phyloP scores from a whole-genome alignment of 2,888 invertebrate genomes.

The Cosmorhoe ocellata region DNA sequence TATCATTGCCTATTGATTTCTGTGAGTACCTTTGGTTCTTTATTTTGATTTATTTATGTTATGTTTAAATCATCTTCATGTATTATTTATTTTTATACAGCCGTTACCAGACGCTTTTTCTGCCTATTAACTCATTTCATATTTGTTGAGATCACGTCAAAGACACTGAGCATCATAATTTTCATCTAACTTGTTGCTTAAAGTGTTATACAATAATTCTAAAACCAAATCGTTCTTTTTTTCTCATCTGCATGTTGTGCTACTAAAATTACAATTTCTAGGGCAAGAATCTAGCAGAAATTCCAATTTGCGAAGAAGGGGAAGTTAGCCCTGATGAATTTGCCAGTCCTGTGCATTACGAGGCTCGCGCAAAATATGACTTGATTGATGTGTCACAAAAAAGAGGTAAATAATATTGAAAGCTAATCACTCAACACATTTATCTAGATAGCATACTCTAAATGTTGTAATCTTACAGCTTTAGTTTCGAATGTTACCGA shows the following conservation, averaged over 20 bases:
- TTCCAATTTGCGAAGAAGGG: slow-evolving; percentile 85
- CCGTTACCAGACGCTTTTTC: slow-evolving; percentile 16
- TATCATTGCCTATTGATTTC: slow-evolving; percentile 67
- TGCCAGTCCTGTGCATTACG: slow-evolving; percentile 76
- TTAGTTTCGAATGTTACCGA: slow-evolving; percentile 88
- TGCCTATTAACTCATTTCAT: neutral
- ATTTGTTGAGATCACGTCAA: slow-evolving; percentile 1
- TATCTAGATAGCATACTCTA: no score
- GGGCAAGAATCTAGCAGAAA: slow-evolving; percentile 83
- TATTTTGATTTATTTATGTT: slow-evolving; percentile 47
- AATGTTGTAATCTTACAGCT: slow-evolving; percentile 71
- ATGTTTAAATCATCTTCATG: slow-evolving; percentile 4
- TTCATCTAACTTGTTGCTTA: neutral
- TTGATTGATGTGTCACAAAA: slow-evolving; percentile 84
- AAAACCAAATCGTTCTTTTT: slow-evolving; percentile 19
- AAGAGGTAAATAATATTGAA: slow-evolving; percentile 67
- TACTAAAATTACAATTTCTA: slow-evolving; percentile 48
- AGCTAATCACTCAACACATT: neutral
- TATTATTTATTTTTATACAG: slow-evolving; percentile 32
- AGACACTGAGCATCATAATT: neutral
- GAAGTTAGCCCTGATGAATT: slow-evolving; percentile 84
- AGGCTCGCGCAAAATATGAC: slow-evolving; percentile 68
- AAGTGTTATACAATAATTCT: neutral
- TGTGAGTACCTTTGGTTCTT: slow-evolving; percentile 75
- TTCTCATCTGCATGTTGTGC: slow-evolving; percentile 32